Conservation (phyloP, 2,113 vertebrate species). For the Cairina moschata region DNA sequence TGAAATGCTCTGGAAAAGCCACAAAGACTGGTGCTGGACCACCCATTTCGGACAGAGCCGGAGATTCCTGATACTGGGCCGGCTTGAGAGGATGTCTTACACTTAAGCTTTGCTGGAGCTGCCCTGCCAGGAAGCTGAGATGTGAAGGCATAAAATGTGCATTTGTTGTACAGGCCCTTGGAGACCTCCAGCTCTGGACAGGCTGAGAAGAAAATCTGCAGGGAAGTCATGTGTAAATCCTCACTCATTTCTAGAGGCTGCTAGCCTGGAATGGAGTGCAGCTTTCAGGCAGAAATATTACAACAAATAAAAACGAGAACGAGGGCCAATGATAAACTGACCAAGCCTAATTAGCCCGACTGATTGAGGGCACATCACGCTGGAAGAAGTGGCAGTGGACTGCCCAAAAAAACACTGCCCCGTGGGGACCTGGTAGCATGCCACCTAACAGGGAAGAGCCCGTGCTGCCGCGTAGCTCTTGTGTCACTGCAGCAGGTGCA, state of each 20-base stretch:
- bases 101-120: not conserved
- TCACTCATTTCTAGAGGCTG: not conserved
- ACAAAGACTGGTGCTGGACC: conserved; percentile 1
- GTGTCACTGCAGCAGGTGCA: conserved; percentile 5
- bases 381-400: not conserved
- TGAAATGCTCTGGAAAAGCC: conserved; percentile 21
- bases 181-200: not conserved
- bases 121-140: not conserved
- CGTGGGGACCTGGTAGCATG: not conserved
- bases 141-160: accelerated
- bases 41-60: not conserved
- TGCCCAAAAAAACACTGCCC: not conserved
- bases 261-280: not conserved
- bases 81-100: not conserved
- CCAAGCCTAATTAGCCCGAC: not conserved
- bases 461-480: not conserved
- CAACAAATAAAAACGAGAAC: not conserved
- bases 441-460: not conserved
- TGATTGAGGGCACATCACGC: not conserved
- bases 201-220: not conserved
- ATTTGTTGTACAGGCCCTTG: not conserved
- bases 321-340: not conserved
- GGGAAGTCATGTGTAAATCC: not conserved
- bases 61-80: not conserved
- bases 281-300: not conserved